Conservation (phyloP, 2,797 vertebrate species). For the Phoebastria nigripes region DNA sequence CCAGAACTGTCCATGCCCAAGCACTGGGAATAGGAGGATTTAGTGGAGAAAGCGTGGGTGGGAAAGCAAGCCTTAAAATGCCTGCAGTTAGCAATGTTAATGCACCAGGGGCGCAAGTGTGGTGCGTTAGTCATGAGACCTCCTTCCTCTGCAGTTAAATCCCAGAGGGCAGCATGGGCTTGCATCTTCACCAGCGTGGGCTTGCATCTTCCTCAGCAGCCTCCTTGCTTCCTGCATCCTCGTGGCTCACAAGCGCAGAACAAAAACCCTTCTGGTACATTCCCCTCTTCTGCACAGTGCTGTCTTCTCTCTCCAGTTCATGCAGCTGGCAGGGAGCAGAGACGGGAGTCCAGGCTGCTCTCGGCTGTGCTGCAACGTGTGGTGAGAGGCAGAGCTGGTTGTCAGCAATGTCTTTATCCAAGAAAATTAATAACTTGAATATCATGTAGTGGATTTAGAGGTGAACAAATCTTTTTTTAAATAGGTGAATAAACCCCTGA, state of each 20-base stretch:
- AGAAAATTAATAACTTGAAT: neutral
- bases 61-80: neutral
- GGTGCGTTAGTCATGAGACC: neutral
- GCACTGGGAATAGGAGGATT: neutral
- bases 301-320: neutral
- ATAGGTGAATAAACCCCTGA: neutral
- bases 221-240: neutral
- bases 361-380: rapidly evolving
- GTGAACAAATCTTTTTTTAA: neutral
- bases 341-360: neutral
- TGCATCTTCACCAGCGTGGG: neutral
- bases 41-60: neutral
- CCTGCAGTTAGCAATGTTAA: neutral
- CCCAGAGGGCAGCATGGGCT: rapidly evolving
- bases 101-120: rapidly evolving
- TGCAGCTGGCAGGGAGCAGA: neutral
- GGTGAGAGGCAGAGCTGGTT: neutral
- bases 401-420: neutral
- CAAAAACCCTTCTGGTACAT: neutral
- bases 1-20: neutral
- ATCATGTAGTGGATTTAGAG: neutral
- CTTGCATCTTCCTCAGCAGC: neutral
- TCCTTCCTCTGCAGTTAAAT: neutral
- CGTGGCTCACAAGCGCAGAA: neutral
- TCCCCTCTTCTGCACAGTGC: neutral